Evolutionary conservation across 2,888 invertebrate species (phyloP).

Genomic region (Pilophorus perplexus): DNA sequence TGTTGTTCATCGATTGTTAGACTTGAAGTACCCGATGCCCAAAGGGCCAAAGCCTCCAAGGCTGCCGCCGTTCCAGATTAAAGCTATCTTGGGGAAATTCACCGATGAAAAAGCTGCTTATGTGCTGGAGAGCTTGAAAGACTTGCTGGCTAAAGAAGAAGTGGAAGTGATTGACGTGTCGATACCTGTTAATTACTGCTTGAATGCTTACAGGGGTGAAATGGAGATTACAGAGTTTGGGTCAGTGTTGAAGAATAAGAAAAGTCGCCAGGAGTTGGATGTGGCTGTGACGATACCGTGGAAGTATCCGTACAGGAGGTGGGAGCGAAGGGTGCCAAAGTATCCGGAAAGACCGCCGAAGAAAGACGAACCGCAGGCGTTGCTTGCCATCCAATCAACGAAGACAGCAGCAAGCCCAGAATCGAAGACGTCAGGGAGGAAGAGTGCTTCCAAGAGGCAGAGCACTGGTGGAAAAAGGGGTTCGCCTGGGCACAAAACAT

Average conservation of each 20-base stretch:
- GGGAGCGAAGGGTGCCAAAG: neutral
- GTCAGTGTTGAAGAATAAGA: conserved; percentile 24
- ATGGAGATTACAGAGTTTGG: conserved; percentile 10
- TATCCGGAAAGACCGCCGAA: conserved; percentile 18
- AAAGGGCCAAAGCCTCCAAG: conserved; percentile 51
- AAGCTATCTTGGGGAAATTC: conserved; percentile 48
- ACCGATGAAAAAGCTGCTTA: neutral
- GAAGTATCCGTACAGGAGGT: conserved; percentile 4
- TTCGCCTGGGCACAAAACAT: neutral
- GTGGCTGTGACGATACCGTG: neutral
- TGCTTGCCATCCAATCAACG: neutral
- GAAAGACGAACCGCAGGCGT: neutral
- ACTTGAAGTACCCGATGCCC: conserved; percentile 55
- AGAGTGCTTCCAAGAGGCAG: conserved; percentile 15
- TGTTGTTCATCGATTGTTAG: conserved; percentile 57
- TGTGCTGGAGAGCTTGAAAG: conserved; percentile 37
- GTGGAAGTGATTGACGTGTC: conserved; percentile 56
- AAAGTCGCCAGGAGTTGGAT: conserved; percentile 32
- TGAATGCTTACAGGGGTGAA: conserved; percentile 51
- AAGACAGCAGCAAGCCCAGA: conserved; percentile 23
- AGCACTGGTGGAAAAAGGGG: neutral
- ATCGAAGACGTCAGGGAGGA: neutral
- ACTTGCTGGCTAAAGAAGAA: conserved; percentile 53
- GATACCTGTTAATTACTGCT: conserved; percentile 60
- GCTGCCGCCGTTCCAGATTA: conserved; percentile 54